These are phyloP conservation scores for Acropternis orthonyx DNA, from an alignment of 2,797 vertebrate species.

Conservation along the genomic window DNA sequence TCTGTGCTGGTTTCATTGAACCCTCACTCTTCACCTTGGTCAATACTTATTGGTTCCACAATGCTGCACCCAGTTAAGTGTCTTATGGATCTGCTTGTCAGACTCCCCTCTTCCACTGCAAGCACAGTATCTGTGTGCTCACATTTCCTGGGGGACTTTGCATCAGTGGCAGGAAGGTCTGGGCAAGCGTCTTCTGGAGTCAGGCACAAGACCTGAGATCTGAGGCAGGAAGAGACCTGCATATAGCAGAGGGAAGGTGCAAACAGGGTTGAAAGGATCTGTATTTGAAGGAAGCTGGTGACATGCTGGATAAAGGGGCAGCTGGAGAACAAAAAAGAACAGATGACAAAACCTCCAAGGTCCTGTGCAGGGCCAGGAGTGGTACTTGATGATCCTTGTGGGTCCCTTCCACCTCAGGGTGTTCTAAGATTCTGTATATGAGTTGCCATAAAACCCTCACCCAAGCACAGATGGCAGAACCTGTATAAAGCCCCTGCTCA, in stretches of 20 bases:
- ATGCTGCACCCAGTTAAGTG: background rate
- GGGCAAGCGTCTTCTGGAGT: background rate
- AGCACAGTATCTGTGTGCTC: background rate
- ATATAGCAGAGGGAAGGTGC: background rate
- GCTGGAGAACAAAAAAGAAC: background rate
- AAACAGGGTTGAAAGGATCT: background rate
- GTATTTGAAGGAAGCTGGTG: background rate
- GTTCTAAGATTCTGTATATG: background rate
- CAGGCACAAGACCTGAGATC: background rate
- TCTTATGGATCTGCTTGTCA: background rate
- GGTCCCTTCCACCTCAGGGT: background rate
- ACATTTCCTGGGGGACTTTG: background rate
- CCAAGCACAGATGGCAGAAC: background rate
- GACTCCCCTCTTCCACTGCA: background rate
- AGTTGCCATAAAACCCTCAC: background rate
- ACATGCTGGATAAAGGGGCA: background rate
- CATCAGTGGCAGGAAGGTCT: background rate
- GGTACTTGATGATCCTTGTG: background rate
- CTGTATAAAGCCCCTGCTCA: background rate
- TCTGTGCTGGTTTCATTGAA: background rate
- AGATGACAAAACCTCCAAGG: background rate
- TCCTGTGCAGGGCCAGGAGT: background rate
- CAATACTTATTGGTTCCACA: fast-evolving
- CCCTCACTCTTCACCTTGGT: background rate
- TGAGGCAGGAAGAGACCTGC: background rate